phyloP scores from a whole-genome alignment of 2,797 vertebrate species.

The Manis javanica region DNA sequence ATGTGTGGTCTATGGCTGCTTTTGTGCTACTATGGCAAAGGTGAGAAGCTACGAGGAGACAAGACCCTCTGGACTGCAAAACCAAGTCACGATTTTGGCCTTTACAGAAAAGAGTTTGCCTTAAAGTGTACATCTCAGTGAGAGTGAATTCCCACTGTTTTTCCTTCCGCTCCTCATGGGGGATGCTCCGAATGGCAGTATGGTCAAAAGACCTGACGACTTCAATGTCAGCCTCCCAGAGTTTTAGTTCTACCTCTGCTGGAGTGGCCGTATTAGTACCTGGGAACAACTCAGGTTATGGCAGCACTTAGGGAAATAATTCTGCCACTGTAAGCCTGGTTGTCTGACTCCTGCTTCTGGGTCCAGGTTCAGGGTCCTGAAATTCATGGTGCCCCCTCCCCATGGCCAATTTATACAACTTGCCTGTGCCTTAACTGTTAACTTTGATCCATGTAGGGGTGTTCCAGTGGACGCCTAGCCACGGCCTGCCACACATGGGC shows the following conservation, averaged over 20 bases:
- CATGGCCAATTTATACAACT: neutral
- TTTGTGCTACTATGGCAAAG: neutral
- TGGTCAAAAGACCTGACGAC: neutral
- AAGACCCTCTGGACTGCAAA: neutral
- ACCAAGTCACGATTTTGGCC: neutral
- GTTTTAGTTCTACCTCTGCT: neutral
- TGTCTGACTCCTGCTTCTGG: neutral
- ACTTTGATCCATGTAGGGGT: neutral
- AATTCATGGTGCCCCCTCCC: neutral
- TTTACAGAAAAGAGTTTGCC: neutral
- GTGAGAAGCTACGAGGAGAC: neutral
- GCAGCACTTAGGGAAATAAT: neutral
- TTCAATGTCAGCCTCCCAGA: neutral
- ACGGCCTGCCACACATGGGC: neutral
- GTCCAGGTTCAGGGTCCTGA: neutral
- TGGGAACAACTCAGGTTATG: neutral
- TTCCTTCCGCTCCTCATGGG: neutral
- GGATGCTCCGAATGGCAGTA: neutral
- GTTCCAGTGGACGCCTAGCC: neutral
- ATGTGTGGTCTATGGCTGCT: neutral
- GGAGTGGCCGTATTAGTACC: neutral
- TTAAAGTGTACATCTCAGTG: neutral
- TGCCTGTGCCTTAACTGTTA: neutral
- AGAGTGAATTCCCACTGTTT: neutral
- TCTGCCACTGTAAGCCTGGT: neutral